Base-by-base conservation (phyloP, 2,888 invertebrate genomes). In the Clunio marinus region DNA sequence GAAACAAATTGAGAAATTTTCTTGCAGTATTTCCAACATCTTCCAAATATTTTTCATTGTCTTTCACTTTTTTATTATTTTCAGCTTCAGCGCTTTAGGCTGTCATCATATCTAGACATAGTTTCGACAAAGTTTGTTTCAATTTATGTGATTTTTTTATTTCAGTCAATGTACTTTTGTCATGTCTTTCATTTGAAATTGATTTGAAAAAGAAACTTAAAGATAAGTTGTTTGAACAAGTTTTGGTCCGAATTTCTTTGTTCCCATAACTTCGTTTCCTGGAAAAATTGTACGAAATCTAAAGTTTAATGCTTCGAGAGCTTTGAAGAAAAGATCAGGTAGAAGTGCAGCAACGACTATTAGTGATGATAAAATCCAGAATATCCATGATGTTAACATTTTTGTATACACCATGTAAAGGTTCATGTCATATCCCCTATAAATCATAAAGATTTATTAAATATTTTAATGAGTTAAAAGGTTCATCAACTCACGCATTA, bases 371-470 rank as follows among this genome's bases (percentile, higher is more conserved):
- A 85, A 74, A n/a, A 86, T 71, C 83, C 85, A 86, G 73, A 87
- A 84, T 0, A 83, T 74, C 0, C 82, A 75, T 0, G 87, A 84
- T 0, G 74, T 70, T n/a, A 86, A 69, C n/a, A 88, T 77, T 15
- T 81, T 79, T 1, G 80, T 81, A 73, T 86, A 88, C 0, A 87
- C 84, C 72, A 83, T 83, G 0, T 84, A 79, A 10, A 86, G 82
- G 69, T 81, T 78, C 8, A 80, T 81, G 70, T 86, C 81, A 71
- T 79, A 80, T 32, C 73, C 74, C 27, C 83, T 83, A 72, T 41
- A 73, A 71, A 20, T 28, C 25, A 69, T 71, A 63, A 69, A 45
- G 59, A 17, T 51, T 20, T 20, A 51, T 51, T 7, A 51, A 17
- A 51, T 45, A 7, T 32, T 32, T 13, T 3, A 51, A 22, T 20